phyloP scores from a whole-genome alignment of 92 coral and sea anemone species.

The Zoanthus sociatus region DNA sequence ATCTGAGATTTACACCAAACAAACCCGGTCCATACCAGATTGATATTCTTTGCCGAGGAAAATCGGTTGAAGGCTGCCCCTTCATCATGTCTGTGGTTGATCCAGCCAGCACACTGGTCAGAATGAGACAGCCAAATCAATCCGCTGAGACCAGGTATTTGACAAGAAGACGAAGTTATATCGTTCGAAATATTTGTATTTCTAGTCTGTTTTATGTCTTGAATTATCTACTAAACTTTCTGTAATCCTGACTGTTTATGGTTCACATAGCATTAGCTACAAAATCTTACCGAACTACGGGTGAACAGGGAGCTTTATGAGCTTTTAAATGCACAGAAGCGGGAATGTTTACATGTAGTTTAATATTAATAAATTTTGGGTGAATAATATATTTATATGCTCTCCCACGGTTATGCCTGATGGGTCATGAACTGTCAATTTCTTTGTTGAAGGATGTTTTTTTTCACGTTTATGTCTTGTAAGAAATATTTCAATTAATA shows the following conservation, averaged over 20 bases:
- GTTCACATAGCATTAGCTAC: background rate
- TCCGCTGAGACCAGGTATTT: conserved; percentile 39
- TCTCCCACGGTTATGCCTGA: background rate
- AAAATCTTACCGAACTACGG: background rate
- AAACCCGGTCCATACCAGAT: conserved; percentile 75
- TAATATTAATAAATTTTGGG: background rate
- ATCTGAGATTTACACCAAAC: conserved; percentile 73
- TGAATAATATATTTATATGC: background rate
- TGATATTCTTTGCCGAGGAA: conserved; percentile 71
- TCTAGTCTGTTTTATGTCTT: background rate
- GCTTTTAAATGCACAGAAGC: background rate
- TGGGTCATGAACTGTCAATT: background rate
- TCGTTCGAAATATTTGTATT: background rate
- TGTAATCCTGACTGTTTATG: background rate
- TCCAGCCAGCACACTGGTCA: conserved; percentile 77
- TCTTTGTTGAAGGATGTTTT: background rate
- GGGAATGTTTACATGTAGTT: background rate
- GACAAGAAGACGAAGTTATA: background rate
- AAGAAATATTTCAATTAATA: background rate
- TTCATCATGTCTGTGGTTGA: conserved; percentile 71
- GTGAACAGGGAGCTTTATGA: background rate
- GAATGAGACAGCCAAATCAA: conserved; percentile 68
- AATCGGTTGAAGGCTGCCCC: conserved; percentile 81
- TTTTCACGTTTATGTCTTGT: background rate
- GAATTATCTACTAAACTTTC: background rate